phyloP scores from a whole-genome alignment of 2,888 invertebrate species.

The Brachypterus glaber region DNA sequence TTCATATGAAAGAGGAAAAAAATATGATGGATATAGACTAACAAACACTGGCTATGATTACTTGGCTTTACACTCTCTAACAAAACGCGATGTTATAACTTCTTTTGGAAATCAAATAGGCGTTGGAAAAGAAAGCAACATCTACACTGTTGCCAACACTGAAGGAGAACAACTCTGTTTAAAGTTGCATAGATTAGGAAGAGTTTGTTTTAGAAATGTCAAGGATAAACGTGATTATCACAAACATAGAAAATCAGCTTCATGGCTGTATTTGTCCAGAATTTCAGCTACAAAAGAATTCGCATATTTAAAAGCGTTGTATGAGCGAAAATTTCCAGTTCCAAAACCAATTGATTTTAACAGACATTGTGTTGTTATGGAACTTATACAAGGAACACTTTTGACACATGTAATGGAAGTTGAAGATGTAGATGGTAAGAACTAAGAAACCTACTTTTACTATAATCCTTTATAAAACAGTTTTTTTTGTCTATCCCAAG shows the following conservation, averaged over 20 bases:
- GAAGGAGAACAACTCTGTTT: slow-evolving; percentile 74
- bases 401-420: slow-evolving; percentile 58
- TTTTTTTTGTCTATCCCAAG: too few relatives aligned
- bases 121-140: slow-evolving; percentile 97
- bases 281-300: slow-evolving; percentile 97
- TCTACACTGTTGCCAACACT: slow-evolving; percentile 79
- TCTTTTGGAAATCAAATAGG: slow-evolving; percentile 98
- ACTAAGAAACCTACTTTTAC: too few relatives aligned
- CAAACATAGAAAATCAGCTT: slow-evolving; percentile 75
- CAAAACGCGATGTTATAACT: slow-evolving; percentile 63
- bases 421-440: slow-evolving; percentile 52
- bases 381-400: slow-evolving; percentile 73
- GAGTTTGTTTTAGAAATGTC: slow-evolving; percentile 92
- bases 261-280: slow-evolving; percentile 94
- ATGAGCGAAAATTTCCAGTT: slow-evolving; percentile 86
- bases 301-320: slow-evolving; percentile 91
- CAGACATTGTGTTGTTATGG: slow-evolving; percentile 94
- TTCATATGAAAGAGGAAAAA: slow-evolving; percentile 90
- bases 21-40: slow-evolving; percentile 91
- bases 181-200: slow-evolving; percentile 87
- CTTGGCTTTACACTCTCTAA: slow-evolving; percentile 81
- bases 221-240: slow-evolving; percentile 97
- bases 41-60: slow-evolving; percentile 97
- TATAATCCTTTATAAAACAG: too few relatives aligned
- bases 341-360: slow-evolving; percentile 93